A percentile compares a stretch with the other conserved stretches of the same genome.
Evolutionary conservation across 23 tunicate genomes (phyloP).

Genomic region (Phallusia fumigata): DNA sequence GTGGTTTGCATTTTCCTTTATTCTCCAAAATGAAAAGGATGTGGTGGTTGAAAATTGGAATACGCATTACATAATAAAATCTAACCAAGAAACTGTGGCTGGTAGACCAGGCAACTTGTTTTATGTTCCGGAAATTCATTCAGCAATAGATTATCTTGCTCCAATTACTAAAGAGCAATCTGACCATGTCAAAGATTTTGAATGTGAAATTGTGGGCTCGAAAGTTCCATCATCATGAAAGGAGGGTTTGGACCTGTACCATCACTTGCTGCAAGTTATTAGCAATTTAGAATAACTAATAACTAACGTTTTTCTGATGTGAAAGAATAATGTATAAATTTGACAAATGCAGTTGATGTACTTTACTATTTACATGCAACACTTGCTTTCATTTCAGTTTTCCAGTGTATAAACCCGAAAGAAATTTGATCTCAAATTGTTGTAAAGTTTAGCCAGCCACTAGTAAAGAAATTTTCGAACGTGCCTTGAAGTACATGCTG

Average conservation of each 20-base stretch:
- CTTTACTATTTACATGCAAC: too few species aligned
- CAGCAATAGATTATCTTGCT: neutral
- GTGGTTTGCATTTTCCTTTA: slow-evolving; percentile 7
- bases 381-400: too few species aligned
- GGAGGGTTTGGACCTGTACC: neutral
- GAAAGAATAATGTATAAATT: too few species aligned
- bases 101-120: neutral
- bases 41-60: neutral
- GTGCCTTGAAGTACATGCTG: slow-evolving; percentile 15
- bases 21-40: slow-evolving; percentile 9
- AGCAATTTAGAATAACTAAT: too few species aligned
- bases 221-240: neutral
- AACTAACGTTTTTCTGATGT: too few species aligned
- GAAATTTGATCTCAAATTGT: too few species aligned
- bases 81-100: neutral
- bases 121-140: slow-evolving; percentile 13
- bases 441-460: neutral
- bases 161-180: neutral
- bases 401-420: too few species aligned
- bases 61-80: slow-evolving; percentile 11
- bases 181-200: neutral
- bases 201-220: neutral
- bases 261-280: neutral
- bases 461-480: neutral
- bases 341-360: too few species aligned